Evolutionary conservation across 1,140 invertebrate genomes (phyloP).

Genomic region (Tribolium castaneum): DNA sequence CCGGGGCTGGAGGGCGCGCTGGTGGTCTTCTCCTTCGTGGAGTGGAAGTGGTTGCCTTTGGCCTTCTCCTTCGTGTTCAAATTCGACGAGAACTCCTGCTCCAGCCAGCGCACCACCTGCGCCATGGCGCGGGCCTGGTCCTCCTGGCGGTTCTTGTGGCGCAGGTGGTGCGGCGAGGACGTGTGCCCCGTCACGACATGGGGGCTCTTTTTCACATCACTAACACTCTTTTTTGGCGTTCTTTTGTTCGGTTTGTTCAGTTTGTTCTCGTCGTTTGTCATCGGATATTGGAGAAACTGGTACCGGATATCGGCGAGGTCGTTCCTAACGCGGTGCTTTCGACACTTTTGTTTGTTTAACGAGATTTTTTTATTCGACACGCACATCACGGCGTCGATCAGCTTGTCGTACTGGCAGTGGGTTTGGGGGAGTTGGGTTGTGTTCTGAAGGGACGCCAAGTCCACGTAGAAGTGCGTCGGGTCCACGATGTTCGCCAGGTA

Average conservation of each 20-base stretch:
- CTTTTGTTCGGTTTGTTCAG: constrained; percentile 41
- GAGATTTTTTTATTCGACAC: constrained; percentile 50
- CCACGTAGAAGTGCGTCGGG: constrained; percentile 54
- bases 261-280: constrained; percentile 58
- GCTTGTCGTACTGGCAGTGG: constrained; percentile 52
- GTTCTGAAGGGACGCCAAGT: constrained; percentile 51
- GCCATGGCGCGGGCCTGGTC: constrained; percentile 79
- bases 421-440: constrained; percentile 49
- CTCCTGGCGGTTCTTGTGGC: constrained; percentile 74
- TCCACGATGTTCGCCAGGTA: constrained; percentile 51
- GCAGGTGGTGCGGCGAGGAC: constrained; percentile 69
- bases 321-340: constrained; percentile 39
- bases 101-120: constrained; percentile 71
- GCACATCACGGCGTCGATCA: constrained; percentile 55
- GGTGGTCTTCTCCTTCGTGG: constrained; percentile 50
- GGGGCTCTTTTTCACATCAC: constrained; percentile 50
- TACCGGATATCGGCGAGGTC: constrained; percentile 64
- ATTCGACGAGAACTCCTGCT: constrained; percentile 64
- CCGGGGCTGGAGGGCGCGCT: constrained; percentile 51
- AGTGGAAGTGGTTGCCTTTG: constrained; percentile 40
- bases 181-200: constrained; percentile 55
- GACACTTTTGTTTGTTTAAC: constrained; percentile 31
- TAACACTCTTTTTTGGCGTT: constrained; percentile 26
- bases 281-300: constrained; percentile 63
- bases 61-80: constrained; percentile 48